Evolutionary conservation across 2,888 invertebrate genomes (phyloP), one percentile per base, ranked within the genome.

Genomic region (Zele albiditarsus): DNA sequence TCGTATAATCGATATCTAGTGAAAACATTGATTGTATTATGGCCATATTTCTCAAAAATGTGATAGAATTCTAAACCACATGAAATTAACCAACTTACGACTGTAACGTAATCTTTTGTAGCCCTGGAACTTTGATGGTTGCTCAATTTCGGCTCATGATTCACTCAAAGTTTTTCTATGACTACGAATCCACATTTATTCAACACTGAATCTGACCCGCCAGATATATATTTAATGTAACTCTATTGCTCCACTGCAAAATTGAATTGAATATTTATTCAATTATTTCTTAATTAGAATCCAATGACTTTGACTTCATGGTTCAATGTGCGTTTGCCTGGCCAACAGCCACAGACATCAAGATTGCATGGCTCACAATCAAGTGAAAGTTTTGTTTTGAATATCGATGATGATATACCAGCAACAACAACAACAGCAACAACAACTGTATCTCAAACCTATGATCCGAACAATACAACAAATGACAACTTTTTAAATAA

Each of bases 301-400:
- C 80, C 83, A n/a, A 83, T 86, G 65, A 81, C 85, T 0, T 78
- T 88, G 69, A 82, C 85, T 8, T 86, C 85, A 3, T 83, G 87
- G 76, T 75, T 89, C 33, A 86, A 84, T 66, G 83, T 84, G 42
- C 86, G 84, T 75, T 69, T 79, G 12, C 77, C 77, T 78, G 81
- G 75, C 67, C 81, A 74, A 63, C 80, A 75, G 38, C 69, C 71
- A n/a, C 66, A 75, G 27, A 90, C 90, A 16, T 90, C 91, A 80
- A 90, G 90, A 80, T 20, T 84, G 80, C 67, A 79, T 78, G 89
- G 91, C 27, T 53, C 53, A n/a, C 89, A 90, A 79, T 87, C 91
- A 49, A 89, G 89, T 82, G 81, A 89, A 49, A 89, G 89, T 60
- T 84, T 83, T 73, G 83, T 87, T 38, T 88, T 88, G 77, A 86